Percentiles rank a stretch among this genome's conserved stretches.
phyloP scores from a whole-genome alignment of 2,888 invertebrate species.

The Suillia variegata region DNA sequence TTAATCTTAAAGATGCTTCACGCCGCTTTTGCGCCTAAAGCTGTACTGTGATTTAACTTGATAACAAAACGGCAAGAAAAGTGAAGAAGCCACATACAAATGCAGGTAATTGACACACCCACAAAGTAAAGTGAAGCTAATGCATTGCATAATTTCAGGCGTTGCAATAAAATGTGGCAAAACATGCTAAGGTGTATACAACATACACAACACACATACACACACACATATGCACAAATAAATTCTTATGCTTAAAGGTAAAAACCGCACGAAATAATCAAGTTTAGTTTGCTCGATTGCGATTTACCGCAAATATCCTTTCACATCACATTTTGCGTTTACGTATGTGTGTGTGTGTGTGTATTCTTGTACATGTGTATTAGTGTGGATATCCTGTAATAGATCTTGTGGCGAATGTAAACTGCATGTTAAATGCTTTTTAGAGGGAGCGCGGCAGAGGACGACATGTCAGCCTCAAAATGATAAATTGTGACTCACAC shows the following conservation, averaged over 20 bases:
- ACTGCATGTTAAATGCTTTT: constrained; percentile 51
- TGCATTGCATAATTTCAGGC: constrained; percentile 39
- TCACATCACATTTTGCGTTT: constrained; percentile 52
- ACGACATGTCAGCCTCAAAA: not conserved
- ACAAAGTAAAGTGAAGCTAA: not conserved
- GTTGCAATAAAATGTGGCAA: constrained; percentile 20
- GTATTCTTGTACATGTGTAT: constrained; percentile 24
- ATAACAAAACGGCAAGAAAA: not conserved
- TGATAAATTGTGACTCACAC: constrained; percentile 3
- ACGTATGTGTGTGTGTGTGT: not conserved
- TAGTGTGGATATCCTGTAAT: constrained; percentile 52
- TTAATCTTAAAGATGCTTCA: no score
- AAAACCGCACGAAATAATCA: constrained; percentile 57
- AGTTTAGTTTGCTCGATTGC: constrained; percentile 60
- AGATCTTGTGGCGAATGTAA: constrained; percentile 55
- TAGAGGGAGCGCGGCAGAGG: not conserved
- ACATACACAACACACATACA: constrained; percentile 19
- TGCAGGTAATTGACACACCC: not conserved
- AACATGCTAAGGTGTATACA: constrained; percentile 13
- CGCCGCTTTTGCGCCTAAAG: no score
- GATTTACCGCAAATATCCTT: constrained; percentile 53
- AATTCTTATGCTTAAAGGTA: not conserved
- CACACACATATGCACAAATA: constrained; percentile 26
- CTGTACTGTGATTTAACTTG: no score
- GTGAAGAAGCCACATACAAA: not conserved